Conservation (phyloP, 2,888 invertebrate species). For the Sinodicranocentrus sp. region DNA sequence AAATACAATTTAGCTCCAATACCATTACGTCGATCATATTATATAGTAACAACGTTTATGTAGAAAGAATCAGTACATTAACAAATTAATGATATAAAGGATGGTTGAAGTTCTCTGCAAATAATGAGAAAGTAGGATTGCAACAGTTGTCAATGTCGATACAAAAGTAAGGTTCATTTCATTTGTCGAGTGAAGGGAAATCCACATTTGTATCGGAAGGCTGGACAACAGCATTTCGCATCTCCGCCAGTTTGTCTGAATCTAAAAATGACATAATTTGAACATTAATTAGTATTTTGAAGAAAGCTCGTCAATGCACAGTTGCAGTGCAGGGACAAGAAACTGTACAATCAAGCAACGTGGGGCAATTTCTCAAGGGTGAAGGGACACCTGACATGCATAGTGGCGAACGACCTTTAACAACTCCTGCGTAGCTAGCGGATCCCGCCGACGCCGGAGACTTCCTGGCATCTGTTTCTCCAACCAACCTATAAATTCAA, state of each 20-base stretch:
- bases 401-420: constrained; percentile 90
- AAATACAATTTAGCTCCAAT: too few species aligned
- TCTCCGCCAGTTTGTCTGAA: constrained; percentile 76
- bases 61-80: neutral
- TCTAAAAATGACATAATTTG: constrained; percentile 56
- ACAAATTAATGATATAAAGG: neutral
- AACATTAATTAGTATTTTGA: too few species aligned
- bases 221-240: constrained; percentile 73
- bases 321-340: neutral
- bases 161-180: constrained; percentile 2
- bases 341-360: constrained; percentile 17
- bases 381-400: constrained; percentile 87
- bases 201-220: constrained; percentile 46
- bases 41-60: too few species aligned
- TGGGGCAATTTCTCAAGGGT: constrained; percentile 63
- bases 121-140: neutral
- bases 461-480: constrained; percentile 72
- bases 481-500: constrained; percentile 70
- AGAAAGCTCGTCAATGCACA: neutral
- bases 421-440: constrained; percentile 90
- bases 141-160: neutral
- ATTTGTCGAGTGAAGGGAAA: constrained; percentile 58
- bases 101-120: neutral
- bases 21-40: too few species aligned
- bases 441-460: constrained; percentile 70